A percentile compares a stretch with the other conserved stretches of the same genome.
Evolutionary conservation across 2,888 invertebrate species (phyloP).

Genomic region (Xestia rhomboidea): DNA sequence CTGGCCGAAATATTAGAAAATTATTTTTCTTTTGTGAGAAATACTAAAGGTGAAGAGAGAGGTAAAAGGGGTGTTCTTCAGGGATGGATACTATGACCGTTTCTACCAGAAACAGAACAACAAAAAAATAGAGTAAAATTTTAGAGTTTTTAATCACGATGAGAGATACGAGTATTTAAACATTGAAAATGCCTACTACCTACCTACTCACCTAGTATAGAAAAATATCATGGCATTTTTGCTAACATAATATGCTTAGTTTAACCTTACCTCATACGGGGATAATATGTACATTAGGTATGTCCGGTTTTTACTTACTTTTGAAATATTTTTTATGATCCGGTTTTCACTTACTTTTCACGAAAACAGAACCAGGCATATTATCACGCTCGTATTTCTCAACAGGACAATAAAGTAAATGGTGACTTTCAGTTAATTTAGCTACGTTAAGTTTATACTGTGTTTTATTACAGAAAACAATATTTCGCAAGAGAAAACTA

Average conservation of each 20-base stretch:
- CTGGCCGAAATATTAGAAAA: neutral
- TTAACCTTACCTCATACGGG: neutral
- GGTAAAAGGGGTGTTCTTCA: neutral
- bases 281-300: too few relatives aligned
- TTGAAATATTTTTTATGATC: too few relatives aligned
- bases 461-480: slow-evolving; percentile 25
- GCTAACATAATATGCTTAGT: too few relatives aligned
- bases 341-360: slow-evolving; percentile 51
- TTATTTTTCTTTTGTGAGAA: neutral
- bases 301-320: slow-evolving; percentile 52
- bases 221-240: neutral
- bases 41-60: neutral
- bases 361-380: slow-evolving; percentile 27
- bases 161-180: neutral
- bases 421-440: slow-evolving; percentile 36
- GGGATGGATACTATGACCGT: neutral
- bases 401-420: slow-evolving; percentile 39
- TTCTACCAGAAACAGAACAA: neutral
- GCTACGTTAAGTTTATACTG: slow-evolving; percentile 11
- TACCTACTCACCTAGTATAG: neutral
- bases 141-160: too few relatives aligned
- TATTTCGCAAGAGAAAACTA: slow-evolving; percentile 18
- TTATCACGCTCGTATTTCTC: slow-evolving; percentile 22
- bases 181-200: neutral
- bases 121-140: neutral